A percentile compares a stretch with the other conserved stretches of the same genome.
These are phyloP conservation scores for Volucella zonaria DNA, from an alignment of 2,888 invertebrate species.

Conservation along the genomic window DNA sequence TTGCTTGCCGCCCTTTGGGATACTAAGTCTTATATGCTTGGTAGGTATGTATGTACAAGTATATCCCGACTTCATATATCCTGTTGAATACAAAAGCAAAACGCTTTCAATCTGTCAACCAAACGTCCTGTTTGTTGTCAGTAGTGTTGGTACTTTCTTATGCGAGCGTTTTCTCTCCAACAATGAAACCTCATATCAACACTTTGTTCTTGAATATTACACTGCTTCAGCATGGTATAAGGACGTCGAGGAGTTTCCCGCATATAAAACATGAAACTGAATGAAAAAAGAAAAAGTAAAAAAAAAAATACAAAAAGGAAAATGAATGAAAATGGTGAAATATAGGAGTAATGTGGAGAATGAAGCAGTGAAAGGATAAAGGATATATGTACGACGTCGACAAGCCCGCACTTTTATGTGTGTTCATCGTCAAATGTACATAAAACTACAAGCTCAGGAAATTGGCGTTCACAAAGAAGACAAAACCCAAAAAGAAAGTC, in stretches of 20 bases:
- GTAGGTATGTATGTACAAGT: background rate
- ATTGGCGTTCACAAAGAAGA: constrained; percentile 42
- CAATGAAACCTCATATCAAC: constrained; percentile 68
- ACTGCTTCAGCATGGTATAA: constrained; percentile 42
- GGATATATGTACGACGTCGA: constrained; percentile 6
- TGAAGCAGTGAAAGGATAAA: constrained; percentile 54
- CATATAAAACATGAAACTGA: constrained; percentile 26
- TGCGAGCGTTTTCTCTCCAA: constrained; percentile 52
- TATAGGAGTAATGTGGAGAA: background rate
- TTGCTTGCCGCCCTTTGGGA: too few species aligned
- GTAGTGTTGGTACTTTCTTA: constrained; percentile 35
- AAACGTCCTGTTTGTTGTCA: constrained; percentile 54
- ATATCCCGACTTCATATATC: constrained; percentile 67
- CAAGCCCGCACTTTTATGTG: constrained; percentile 34
- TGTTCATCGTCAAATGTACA: constrained; percentile 61
- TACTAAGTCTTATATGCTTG: too few species aligned
- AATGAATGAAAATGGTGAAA: constrained; percentile 19
- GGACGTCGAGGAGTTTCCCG: constrained; percentile 56
- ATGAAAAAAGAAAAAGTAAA: constrained; percentile 22
- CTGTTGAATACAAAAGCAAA: constrained; percentile 59
- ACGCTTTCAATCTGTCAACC: constrained; percentile 49
- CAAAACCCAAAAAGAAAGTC: background rate
- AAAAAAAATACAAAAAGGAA: constrained; percentile 28
- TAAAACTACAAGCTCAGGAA: constrained; percentile 72
- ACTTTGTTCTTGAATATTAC: constrained; percentile 62